Evolutionary conservation across 2,113 vertebrate genomes (phyloP), one percentile per base, ranked within the genome.

Genomic region (Myotis yumanensis): DNA sequence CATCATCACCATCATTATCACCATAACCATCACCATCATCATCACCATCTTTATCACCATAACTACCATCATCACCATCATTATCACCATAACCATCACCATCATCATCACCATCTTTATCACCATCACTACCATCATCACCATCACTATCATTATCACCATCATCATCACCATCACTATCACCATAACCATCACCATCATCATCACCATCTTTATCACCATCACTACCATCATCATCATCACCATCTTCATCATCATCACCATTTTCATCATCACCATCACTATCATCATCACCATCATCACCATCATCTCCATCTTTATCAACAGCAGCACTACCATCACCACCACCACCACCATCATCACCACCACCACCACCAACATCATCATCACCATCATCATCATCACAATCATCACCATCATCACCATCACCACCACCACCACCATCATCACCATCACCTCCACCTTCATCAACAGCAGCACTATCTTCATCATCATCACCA

Each of bases 401-500:
- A 20, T 17, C 51, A 52, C 3, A 3, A 52, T 52, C 51, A 52
- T 16, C 51, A 17, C 4, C 16, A 52, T 17, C 51, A 52, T 17
- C 51, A 52, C 1, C 51, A 52, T 5, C 16, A 48, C 3, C 46
- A 48, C 3, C 51, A 17, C 5, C 51, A 52, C 5, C 51, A 52
- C 0, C 16, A 52, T 17, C 51, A 17, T 5, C 51, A 52, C 17
- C 51, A 52, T 15, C 1, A 2, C 99, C 98, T 99, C 98, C 94
- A 52, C 3, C 51, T 4, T 17, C 15, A 52, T 15, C 3, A 52
- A 17, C 51, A 52, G 5, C 1, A 2, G 99, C 98, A 99, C 99
- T 99, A 54, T 99, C 99, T 99, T 40, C 51, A 52, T 4, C 51
- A 52, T 5, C 51, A 52, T 52, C 51, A 52, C 1, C 16, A 52